phyloP scores from a whole-genome alignment of 2,888 invertebrate species.

The Idaea dimidiata region DNA sequence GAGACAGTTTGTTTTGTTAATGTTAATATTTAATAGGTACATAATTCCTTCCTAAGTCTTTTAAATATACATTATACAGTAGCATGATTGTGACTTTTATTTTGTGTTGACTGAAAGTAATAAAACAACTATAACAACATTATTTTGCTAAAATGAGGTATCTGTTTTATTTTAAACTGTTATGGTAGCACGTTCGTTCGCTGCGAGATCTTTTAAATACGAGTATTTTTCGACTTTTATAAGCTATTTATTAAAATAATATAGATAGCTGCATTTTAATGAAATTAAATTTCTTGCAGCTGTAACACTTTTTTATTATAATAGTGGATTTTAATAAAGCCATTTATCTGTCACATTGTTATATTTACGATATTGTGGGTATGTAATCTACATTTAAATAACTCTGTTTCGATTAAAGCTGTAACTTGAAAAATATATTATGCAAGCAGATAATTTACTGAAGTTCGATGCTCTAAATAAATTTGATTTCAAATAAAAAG shows the following conservation, averaged over 20 bases:
- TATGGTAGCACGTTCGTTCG: neutral
- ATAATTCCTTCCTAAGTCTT: neutral
- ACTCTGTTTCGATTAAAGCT: neutral
- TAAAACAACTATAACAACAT: neutral
- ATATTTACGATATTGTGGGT: neutral
- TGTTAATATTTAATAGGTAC: neutral
- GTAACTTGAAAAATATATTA: neutral
- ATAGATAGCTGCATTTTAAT: neutral
- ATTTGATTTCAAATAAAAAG: neutral
- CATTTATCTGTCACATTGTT: neutral
- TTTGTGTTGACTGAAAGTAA: neutral
- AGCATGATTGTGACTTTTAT: neutral
- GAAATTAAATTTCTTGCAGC: neutral
- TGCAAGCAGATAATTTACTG: neutral
- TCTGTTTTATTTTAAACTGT: neutral
- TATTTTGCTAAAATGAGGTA: neutral
- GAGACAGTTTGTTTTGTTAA: constrained; percentile 31
- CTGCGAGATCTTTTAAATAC: neutral
- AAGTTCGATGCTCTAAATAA: neutral
- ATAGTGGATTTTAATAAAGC: neutral
- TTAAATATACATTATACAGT: neutral
- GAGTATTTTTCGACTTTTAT: neutral
- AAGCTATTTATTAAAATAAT: neutral
- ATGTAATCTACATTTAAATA: constrained; percentile 1
- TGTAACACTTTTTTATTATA: neutral